Percentiles rank a stretch among this genome's conserved stretches.
Conservation (phyloP, 2,888 invertebrate species). For the Dermolepida albohirtum region DNA sequence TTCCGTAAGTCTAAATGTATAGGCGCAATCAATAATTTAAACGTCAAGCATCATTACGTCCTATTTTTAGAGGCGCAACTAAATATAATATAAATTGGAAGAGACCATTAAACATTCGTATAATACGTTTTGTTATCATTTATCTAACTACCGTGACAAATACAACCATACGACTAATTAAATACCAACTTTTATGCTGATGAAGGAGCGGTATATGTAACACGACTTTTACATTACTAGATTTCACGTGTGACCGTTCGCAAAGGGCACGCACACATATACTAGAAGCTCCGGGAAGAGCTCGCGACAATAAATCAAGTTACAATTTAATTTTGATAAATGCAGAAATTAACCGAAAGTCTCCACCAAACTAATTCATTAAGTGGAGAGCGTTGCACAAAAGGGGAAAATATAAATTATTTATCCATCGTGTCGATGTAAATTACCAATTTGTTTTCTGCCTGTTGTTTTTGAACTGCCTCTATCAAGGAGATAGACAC, state of each 20-base stretch:
- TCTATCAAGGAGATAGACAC: neutral
- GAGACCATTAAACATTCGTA: too few species aligned
- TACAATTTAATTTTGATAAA: conserved; percentile 37
- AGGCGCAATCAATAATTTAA: too few species aligned
- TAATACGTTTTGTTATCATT: too few species aligned
- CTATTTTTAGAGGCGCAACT: too few species aligned
- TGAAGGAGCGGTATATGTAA: conserved; percentile 1
- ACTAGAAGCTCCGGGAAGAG: neutral
- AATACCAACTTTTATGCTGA: conserved; percentile 13
- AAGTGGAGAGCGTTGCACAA: conserved; percentile 10
- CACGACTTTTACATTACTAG: conserved; percentile 13
- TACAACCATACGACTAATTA: conserved; percentile 6
- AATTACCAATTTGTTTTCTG: conserved; percentile 35
- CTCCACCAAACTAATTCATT: conserved; percentile 25
- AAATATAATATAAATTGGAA: too few species aligned
- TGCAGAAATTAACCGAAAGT: conserved; percentile 32
- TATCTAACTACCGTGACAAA: neutral
- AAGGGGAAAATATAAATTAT: conserved; percentile 29
- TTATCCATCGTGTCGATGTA: conserved; percentile 17
- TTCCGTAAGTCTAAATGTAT: too few species aligned
- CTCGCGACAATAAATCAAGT: conserved; percentile 31
- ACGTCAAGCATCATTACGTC: too few species aligned
- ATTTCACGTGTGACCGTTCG: neutral
- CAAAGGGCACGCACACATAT: neutral
- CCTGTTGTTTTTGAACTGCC: conserved; percentile 8